Evolutionary conservation across 2,797 vertebrate genomes (phyloP).

Genomic region (Stomatorhinus walkeri): DNA sequence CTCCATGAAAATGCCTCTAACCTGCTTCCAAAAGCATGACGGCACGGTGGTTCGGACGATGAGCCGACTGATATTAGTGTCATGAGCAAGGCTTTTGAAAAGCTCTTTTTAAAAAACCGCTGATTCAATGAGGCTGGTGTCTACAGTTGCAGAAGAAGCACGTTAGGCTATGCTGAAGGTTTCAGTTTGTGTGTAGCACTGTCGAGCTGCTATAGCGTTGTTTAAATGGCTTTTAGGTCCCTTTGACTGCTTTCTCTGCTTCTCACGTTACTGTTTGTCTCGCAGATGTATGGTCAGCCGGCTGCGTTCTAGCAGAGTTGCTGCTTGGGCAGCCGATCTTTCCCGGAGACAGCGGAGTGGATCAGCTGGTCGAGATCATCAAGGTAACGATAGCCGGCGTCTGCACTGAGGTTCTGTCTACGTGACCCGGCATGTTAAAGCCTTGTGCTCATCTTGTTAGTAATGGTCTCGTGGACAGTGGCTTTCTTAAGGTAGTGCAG

Average conservation of each 20-base stretch:
- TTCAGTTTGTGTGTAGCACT: background rate
- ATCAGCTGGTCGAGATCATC: slow-evolving; percentile 85
- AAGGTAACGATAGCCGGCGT: slow-evolving; percentile 60
- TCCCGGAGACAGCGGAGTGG: slow-evolving; percentile 81
- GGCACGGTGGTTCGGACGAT: background rate
- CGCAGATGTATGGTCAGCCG: slow-evolving; percentile 79
- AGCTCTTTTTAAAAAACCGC: background rate
- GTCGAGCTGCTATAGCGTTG: background rate
- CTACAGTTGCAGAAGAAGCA: background rate
- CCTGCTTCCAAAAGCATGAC: background rate
- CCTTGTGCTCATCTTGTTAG: background rate
- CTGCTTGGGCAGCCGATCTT: slow-evolving; percentile 83
- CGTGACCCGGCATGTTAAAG: background rate
- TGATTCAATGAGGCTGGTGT: background rate
- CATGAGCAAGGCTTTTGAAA: background rate
- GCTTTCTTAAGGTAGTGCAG: background rate
- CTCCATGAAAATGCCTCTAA: background rate
- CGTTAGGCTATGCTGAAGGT: background rate
- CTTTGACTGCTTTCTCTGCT: background rate
- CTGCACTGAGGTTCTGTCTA: background rate
- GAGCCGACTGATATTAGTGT: background rate
- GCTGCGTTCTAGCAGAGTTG: slow-evolving; percentile 78
- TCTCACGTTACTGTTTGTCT: background rate
- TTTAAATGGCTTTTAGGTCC: background rate
- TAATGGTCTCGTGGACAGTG: background rate